Percentiles rank a stretch among this genome's conserved stretches.
Evolutionary conservation across 2,113 vertebrate species (phyloP).

Genomic region (Pampusana beccarii): DNA sequence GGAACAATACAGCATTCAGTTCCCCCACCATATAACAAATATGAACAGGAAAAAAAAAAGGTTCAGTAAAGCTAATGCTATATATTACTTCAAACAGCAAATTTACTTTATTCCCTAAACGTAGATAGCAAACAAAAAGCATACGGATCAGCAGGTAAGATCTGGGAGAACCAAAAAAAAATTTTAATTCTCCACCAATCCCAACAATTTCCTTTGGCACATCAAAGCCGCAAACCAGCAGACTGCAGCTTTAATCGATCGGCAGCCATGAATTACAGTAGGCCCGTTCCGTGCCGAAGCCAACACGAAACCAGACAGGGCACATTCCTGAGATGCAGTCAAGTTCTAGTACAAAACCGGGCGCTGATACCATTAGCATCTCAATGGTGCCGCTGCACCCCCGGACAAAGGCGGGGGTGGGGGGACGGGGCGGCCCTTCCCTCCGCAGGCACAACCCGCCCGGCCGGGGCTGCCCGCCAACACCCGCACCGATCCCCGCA

Average conservation of each 20-base stretch:
- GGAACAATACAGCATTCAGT: not conserved
- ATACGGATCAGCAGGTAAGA: not conserved
- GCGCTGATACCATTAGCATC: slow-evolving; percentile 34
- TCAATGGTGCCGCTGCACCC: not conserved
- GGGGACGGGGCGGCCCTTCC: too few relatives aligned
- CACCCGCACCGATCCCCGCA: too few relatives aligned
- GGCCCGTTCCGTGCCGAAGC: not conserved
- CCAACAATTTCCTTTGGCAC: not conserved
- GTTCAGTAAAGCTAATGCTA: not conserved
- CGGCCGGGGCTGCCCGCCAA: too few relatives aligned
- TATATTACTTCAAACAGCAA: not conserved
- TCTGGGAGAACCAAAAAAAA: not conserved
- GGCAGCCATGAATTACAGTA: not conserved
- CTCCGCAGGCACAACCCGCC: too few relatives aligned
- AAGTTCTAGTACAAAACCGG: slow-evolving; percentile 51
- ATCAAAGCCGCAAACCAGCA: not conserved
- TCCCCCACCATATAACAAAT: not conserved
- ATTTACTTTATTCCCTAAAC: not conserved
- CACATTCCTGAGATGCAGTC: slow-evolving; percentile 48
- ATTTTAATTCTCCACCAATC: not conserved
- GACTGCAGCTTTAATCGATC: not conserved
- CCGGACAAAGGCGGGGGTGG: slow-evolving; percentile 2
- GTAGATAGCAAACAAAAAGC: not conserved
- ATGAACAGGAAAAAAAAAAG: not conserved
- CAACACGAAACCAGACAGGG: slow-evolving; percentile 46